A percentile compares a stretch with the other conserved stretches of the same genome.
Conservation (phyloP, 2,113 vertebrate genomes). For the Mormyrus lacerda region DNA sequence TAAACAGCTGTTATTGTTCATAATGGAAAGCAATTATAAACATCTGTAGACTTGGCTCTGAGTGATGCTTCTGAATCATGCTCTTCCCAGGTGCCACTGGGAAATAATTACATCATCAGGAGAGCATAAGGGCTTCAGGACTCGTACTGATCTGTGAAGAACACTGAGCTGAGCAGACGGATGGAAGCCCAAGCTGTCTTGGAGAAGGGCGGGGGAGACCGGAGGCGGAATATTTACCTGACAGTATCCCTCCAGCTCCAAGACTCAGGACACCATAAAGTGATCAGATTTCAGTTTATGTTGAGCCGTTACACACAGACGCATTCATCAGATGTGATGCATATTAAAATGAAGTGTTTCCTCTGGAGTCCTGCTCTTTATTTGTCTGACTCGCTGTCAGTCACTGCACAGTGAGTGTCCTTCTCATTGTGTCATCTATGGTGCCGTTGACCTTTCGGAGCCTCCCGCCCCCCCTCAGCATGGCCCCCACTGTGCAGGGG, state of each 20-base stretch:
- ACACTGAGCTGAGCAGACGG: constrained; percentile 50
- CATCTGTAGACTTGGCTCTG: constrained; percentile 99
- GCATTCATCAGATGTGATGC: background rate
- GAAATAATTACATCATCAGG: constrained; percentile 94
- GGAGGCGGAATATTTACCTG: background rate
- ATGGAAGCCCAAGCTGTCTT: background rate
- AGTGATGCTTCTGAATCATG: constrained; percentile 78
- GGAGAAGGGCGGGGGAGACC: background rate
- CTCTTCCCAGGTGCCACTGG: constrained; percentile 84
- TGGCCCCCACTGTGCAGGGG: constrained; percentile 40
- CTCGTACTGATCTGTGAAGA: constrained; percentile 89
- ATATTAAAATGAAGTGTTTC: background rate
- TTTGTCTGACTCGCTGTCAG: constrained; percentile 27
- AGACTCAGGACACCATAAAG: background rate
- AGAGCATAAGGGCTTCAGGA: constrained; percentile 64
- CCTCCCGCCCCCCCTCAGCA: constrained; percentile 30
- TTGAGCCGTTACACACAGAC: background rate
- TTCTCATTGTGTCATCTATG: constrained; percentile 33
- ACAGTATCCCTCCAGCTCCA: background rate
- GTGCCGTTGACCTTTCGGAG: constrained; percentile 38
- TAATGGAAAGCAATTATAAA: constrained; percentile 99
- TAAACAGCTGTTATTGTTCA: constrained; percentile 99
- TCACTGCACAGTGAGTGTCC: constrained; percentile 34
- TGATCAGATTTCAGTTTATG: background rate
- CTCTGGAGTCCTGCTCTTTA: background rate